Conservation (phyloP, 2,888 invertebrate species). For the Drosophila nr. perissopoda region DNA sequence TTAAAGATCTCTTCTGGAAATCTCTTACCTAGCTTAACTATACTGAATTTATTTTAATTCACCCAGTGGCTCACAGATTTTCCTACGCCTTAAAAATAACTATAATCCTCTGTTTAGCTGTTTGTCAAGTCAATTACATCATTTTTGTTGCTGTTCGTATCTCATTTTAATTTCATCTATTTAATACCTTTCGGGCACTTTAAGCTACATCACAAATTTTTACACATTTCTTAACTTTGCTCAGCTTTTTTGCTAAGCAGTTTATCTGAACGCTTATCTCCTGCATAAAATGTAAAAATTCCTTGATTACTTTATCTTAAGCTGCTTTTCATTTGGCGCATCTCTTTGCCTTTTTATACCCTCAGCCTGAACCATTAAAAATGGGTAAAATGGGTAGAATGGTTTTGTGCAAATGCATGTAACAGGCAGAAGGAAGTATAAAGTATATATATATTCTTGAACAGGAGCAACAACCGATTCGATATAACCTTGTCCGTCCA, state of each 20-base stretch:
- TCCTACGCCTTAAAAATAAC: too few relatives aligned
- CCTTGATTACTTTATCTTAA: slow-evolving; percentile 60
- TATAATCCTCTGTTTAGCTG: background rate
- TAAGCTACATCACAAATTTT: background rate
- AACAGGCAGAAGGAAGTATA: too few relatives aligned
- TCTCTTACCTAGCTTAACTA: background rate
- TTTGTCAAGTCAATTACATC: background rate
- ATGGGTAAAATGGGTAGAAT: too few relatives aligned
- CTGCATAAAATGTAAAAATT: slow-evolving; percentile 30
- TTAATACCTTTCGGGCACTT: background rate
- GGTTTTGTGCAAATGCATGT: too few relatives aligned
- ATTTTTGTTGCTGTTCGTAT: background rate
- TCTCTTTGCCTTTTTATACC: slow-evolving; percentile 21
- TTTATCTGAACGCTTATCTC: slow-evolving; percentile 43
- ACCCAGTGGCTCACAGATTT: too few relatives aligned
- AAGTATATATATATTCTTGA: too few relatives aligned
- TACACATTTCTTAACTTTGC: slow-evolving; percentile 12
- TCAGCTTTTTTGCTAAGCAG: slow-evolving; percentile 27
- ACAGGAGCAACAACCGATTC: too few relatives aligned
- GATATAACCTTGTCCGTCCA: too few relatives aligned
- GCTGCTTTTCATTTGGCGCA: slow-evolving; percentile 56
- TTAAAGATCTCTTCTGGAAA: background rate
- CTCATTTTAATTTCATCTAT: background rate
- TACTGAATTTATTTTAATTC: too few relatives aligned
- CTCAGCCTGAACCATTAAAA: too few relatives aligned